Base-by-base conservation (phyloP, 2,113 vertebrate genomes). In the Otolemur garnettii region DNA sequence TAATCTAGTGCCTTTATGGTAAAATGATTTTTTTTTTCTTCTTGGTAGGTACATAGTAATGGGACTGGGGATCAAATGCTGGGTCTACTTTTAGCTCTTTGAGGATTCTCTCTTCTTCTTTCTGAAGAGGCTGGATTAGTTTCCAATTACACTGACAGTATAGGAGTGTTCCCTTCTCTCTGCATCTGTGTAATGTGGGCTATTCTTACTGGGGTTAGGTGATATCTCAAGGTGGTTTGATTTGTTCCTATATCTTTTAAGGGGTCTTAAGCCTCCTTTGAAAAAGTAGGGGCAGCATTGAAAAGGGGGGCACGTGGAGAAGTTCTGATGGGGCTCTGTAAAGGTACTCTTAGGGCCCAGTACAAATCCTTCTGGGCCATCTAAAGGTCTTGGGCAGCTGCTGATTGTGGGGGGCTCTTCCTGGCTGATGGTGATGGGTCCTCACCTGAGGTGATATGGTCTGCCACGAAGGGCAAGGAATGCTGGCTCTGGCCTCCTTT, bases 331-430 rank as follows among this genome's bases (percentile, higher is more conserved):
- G 35, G 50, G 28, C 21, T 68, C 5, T 68, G 64, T 24, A 60
- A 17, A 81, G 55, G 24, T 10, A 57, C 35, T 38, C 3, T 38
- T 38, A 11, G 35, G 35, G 28, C 22, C 2, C 13, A 3, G 38
- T 2, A 2, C 50, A 71, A 33, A 21, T 55, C 22, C 28, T 50
- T 59, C 7, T 13, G 57, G 45, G 19, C 33, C 13, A 4, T 0
- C 1, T 0, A 1, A 0, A 1, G 30, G 14, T 30, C 59, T 33
- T 5, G 80, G 72, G 26, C 30, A 80, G 72, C 30, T 24, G 42
- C 5, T 62, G 30, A 30, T 28, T 10, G 5, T 22, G 15, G 42
- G 57, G 35, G 28, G 26, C 74, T 33, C 28, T 69, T 87, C 68
- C n/a, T 66, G 82, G 10, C 12, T 8, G 3, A 38, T 18, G 26